These are phyloP conservation scores for Diglossa cyanea DNA, from an alignment of 2,797 vertebrate species.

Conservation along the genomic window DNA sequence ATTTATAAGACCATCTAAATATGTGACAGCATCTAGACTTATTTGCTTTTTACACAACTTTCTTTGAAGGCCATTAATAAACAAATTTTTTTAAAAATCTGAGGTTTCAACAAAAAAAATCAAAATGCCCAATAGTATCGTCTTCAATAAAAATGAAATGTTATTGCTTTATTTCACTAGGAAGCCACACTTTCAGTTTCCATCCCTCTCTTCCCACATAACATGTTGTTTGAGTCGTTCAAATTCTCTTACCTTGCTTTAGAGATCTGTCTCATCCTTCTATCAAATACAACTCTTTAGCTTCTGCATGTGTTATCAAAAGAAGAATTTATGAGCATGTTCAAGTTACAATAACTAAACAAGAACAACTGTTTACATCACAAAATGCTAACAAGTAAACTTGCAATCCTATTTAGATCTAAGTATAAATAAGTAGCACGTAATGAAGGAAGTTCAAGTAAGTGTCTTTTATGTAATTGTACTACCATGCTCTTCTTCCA, in stretches of 20 bases:
- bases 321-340: background rate
- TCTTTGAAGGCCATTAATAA: background rate
- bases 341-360: background rate
- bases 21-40: background rate
- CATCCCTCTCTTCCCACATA: background rate
- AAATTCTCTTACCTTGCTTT: background rate
- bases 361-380: background rate
- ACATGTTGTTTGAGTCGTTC: background rate
- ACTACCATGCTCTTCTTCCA: background rate
- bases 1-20: background rate
- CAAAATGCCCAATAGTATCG: background rate
- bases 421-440: background rate
- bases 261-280: background rate
- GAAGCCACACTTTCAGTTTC: background rate
- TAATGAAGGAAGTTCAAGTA: background rate
- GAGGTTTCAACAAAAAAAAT: background rate
- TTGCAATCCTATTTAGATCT: background rate
- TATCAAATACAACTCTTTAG: background rate
- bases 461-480: background rate
- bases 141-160: background rate
- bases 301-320: background rate
- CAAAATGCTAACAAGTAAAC: background rate
- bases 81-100: background rate
- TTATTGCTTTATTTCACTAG: background rate
- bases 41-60: background rate